Base-by-base conservation (phyloP, 2,113 vertebrate genomes). In the Phasianus colchicus region DNA sequence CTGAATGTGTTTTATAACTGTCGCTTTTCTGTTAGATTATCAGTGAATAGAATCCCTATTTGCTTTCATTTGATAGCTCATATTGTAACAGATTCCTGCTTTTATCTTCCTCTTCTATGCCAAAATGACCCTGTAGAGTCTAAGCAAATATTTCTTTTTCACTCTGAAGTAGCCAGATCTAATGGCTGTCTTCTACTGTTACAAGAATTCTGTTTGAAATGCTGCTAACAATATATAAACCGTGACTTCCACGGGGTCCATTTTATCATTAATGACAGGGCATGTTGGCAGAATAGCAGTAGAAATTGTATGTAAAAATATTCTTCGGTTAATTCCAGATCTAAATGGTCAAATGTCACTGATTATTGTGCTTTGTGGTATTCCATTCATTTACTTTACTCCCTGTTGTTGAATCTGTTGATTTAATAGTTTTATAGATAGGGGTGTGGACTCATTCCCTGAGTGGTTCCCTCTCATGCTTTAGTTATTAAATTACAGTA, bases 71-170 rank as follows among this genome's bases (percentile, higher is more conserved):
- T 85, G 61, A 65, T 78, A 50, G 64, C 40, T 92, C 38, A 74
- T 92, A 58, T 77, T 90, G 71, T 94, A 86, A 77, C 85, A 94
- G 85, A 87, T 86, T 86, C 77, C 55, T 87, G 71, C 90, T 96
- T 95, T 94, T 92, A 90, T 96, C 92, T 80, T 71, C 36, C 70
- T 83, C 43, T 93, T 88, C 81, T 71, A 12, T 90, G 66, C 50
- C 61, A 83, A 95, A 97, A 90, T 52, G 34, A 72, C 42, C 38
- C 78, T 89, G 83, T 87, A 91, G 94, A 95, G 67, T 81, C 94
- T 92, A 63, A 90, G 74, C 65, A 96, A 92, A 89, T 96, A 93
- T 40, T 92, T 95, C 48, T 66, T 95, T 91, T 94, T 85, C 24
- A 25, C 69, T 95, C 80, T 91, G 2, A 45, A 79, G 88, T 61